Evolutionary conservation across 2,113 vertebrate species (phyloP).

Genomic region (Syngnathus floridae): DNA sequence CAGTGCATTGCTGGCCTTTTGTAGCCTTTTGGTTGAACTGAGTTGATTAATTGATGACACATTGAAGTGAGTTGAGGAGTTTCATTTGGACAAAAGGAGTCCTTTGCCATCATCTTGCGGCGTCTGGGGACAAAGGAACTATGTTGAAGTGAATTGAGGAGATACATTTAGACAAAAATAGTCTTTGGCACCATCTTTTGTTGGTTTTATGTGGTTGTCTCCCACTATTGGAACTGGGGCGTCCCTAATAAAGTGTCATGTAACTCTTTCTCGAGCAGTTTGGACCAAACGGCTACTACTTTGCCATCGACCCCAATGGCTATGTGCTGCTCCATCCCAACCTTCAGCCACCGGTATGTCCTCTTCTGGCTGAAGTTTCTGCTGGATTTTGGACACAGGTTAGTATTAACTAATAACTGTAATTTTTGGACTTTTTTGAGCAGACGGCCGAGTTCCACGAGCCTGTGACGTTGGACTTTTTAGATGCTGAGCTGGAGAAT

Average conservation of each 20-base stretch:
- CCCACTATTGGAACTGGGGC: not conserved
- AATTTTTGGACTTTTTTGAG: not conserved
- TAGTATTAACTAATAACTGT: not conserved
- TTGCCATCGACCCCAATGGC: constrained; percentile 96
- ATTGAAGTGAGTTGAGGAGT: too few relatives aligned
- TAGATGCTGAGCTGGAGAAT: constrained; percentile 70
- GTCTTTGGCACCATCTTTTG: too few relatives aligned
- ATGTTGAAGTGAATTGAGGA: too few relatives aligned
- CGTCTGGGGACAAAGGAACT: too few relatives aligned
- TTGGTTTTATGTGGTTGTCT: too few relatives aligned
- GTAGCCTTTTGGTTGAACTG: too few relatives aligned
- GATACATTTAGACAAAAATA: too few relatives aligned
- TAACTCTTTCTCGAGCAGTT: constrained; percentile 67
- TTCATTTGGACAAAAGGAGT: too few relatives aligned
- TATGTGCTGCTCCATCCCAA: constrained; percentile 96
- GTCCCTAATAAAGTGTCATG: not conserved
- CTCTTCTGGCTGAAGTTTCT: not conserved
- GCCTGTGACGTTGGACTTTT: constrained; percentile 71
- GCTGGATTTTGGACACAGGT: not conserved
- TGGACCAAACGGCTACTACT: constrained; percentile 96
- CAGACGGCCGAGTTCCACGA: constrained; percentile 66
- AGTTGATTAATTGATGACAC: too few relatives aligned
- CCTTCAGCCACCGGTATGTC: constrained; percentile 86
- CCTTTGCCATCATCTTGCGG: too few relatives aligned
- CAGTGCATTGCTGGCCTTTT: too few relatives aligned